Evolutionary conservation across 2,797 vertebrate species (phyloP).

Genomic region (Loriculus beryllinus): DNA sequence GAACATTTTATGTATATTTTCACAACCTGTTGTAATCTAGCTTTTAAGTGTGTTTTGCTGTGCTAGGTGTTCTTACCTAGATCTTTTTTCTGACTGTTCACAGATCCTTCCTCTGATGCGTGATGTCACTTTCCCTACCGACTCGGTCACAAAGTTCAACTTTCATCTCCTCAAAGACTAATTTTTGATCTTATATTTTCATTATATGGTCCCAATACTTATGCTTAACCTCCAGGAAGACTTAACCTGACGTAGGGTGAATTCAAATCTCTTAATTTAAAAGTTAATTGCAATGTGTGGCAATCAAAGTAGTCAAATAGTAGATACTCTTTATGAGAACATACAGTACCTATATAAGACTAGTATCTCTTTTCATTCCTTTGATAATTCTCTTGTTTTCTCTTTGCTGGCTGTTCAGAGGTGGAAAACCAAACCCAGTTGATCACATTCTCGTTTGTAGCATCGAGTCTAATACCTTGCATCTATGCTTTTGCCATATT

Average conservation of each 20-base stretch:
- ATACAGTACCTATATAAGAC: accelerated
- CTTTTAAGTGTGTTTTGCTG: not conserved
- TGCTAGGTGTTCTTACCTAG: accelerated
- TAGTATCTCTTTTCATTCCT: not conserved
- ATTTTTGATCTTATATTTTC: not conserved
- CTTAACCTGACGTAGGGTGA: not conserved
- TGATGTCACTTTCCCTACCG: accelerated
- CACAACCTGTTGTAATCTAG: not conserved
- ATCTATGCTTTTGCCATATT: not conserved
- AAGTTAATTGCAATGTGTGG: not conserved
- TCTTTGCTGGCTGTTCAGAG: not conserved
- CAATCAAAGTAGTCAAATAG: not conserved
- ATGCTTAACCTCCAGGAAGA: not conserved
- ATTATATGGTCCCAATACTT: not conserved
- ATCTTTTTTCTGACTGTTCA: not conserved
- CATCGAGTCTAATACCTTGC: not conserved
- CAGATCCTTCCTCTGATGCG: not conserved
- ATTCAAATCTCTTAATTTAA: not conserved
- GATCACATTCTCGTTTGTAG: not conserved
- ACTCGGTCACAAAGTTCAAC: not conserved
- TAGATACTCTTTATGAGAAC: not conserved
- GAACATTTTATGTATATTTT: not conserved
- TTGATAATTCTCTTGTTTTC: not conserved
- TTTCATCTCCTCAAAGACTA: not conserved
- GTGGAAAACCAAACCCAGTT: not conserved